Percentiles rank a stretch among this genome's conserved stretches.
Conservation (phyloP, 2,113 vertebrate species). For the Agapornis roseicollis region DNA sequence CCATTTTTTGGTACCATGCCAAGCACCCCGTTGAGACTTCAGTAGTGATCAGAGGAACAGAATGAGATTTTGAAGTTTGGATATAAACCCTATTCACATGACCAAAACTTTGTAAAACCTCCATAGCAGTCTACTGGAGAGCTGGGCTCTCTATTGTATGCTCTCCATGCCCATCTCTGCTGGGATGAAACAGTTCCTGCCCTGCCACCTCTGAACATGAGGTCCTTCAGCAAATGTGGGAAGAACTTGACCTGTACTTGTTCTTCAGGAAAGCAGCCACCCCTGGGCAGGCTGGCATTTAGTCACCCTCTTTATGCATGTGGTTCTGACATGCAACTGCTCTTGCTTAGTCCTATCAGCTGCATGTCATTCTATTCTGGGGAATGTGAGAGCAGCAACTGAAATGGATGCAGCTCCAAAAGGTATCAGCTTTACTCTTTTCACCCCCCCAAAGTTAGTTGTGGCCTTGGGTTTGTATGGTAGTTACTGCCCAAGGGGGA, state of each 20-base stretch:
- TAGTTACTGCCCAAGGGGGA: background rate
- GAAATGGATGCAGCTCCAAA: background rate
- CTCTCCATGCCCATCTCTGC: fast-evolving
- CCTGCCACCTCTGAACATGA: background rate
- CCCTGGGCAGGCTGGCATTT: background rate
- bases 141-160: background rate
- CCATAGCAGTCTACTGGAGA: background rate
- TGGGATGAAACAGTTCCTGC: background rate
- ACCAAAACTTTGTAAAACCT: background rate
- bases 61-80: background rate
- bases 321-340: background rate
- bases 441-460: background rate
- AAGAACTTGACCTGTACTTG: background rate
- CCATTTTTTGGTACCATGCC: background rate
- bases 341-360: background rate
- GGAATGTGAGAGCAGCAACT: background rate
- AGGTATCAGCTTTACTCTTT: background rate
- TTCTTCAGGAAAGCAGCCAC: background rate
- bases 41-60: background rate
- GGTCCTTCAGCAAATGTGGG: background rate
- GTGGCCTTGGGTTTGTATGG: background rate
- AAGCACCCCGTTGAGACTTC: background rate
- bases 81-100: background rate
- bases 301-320: background rate
- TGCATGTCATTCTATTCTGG: constrained; percentile 40